Base-by-base conservation (phyloP, 2,113 vertebrate species). In the Raphicerus campestris region DNA sequence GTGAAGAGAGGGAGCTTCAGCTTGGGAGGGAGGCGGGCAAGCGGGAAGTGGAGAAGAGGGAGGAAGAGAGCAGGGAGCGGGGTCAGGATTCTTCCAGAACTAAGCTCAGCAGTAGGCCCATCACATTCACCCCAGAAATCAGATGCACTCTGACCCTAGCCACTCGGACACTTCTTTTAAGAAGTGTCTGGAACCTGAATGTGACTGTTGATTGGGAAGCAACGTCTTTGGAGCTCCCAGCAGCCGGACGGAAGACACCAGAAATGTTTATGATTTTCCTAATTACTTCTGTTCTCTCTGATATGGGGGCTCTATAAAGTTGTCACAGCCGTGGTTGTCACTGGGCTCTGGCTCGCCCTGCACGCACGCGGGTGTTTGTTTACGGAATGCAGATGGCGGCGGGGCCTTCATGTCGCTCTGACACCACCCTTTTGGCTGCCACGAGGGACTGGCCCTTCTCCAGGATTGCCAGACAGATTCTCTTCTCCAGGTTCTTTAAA, bases 291-390 rank as follows among this genome's bases (percentile, higher is more conserved):
- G 88, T 96, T 94, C 88, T 93, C 45, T 56, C 51, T 56, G 86
- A 94, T 97, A 87, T 94, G 39, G 77, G 80, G 60, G 85, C 96
- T 70, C 91, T 73, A 91, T 94, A 80, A 93, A 97, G 88, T 94
- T 89, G 93, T 94, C 90, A 81, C 94, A 91, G 97, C n/a, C 63
- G 1, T 95, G 96, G 89, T 91, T 98, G 97, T 97, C 97, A 91
- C n/a, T 93, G 87, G 87, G 93, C 96, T 78, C 88, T 73, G 94
- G 92, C 86, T 80, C 10, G 10, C 84, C 4, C 35, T 22, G 96
- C 80, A 93, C 15, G 19, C 94, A 91, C 5, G 94, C 53, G 51
- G 97, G 96, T 97, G 97, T 98, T 97, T 96, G 94, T 98, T 97
- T 98, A 96, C 78, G 26, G 80, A 97, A 81, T 9, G 45, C 94